Evolutionary conservation across 2,113 vertebrate species (phyloP).

Genomic region (Axis porcinus): DNA sequence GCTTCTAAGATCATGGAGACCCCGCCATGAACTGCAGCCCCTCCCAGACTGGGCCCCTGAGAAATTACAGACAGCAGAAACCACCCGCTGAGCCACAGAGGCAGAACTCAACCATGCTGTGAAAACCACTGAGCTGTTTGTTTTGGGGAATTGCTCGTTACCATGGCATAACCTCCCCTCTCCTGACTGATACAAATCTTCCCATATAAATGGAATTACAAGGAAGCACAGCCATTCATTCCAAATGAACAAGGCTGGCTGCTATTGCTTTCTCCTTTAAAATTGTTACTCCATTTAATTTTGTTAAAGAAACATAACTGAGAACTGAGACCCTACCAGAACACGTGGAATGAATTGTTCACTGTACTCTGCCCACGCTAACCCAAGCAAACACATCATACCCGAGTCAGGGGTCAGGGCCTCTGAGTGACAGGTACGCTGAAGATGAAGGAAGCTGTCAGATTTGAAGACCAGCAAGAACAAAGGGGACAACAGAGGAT

Average conservation of each 20-base stretch:
- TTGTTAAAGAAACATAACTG: not conserved
- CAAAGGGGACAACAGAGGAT: not conserved
- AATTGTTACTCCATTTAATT: not conserved
- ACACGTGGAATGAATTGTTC: accelerated
- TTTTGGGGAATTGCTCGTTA: not conserved
- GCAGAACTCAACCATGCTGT: not conserved
- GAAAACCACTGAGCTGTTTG: not conserved
- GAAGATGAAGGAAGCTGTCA: not conserved
- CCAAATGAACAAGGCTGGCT: not conserved
- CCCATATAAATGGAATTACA: not conserved
- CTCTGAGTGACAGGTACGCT: not conserved
- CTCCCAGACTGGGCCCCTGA: not conserved
- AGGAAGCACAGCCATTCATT: not conserved
- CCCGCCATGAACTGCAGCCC: not conserved
- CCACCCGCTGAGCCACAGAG: not conserved
- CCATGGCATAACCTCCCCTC: not conserved
- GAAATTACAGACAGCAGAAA: not conserved
- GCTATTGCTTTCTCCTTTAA: not conserved
- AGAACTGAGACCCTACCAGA: not conserved
- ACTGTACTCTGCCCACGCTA: too few species aligned
- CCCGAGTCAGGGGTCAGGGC: not conserved
- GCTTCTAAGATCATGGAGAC: not conserved
- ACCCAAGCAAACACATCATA: accelerated
- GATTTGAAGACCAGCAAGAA: not conserved
- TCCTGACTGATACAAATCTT: not conserved